These are phyloP conservation scores for Platycheirus albimanus DNA, from an alignment of 2,888 invertebrate genomes.

Conservation along the genomic window DNA sequence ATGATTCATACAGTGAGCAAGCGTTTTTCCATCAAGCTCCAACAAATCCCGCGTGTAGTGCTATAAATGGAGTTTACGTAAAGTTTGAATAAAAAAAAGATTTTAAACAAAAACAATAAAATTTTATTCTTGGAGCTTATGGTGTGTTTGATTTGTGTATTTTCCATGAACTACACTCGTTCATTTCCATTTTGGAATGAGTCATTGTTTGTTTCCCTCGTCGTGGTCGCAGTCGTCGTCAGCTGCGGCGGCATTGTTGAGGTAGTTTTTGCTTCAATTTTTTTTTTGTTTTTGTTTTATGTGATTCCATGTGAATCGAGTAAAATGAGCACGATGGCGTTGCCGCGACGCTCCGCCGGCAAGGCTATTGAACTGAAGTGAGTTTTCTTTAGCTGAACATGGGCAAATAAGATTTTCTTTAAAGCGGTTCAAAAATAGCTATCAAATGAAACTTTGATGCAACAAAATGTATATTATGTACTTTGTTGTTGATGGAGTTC, in stretches of 20 bases:
- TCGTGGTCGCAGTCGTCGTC: too few relatives aligned
- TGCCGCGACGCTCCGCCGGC: slow-evolving; percentile 1
- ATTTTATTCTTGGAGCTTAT: background rate
- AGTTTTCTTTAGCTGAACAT: slow-evolving; percentile 11
- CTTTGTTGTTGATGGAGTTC: too few relatives aligned
- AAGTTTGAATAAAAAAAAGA: slow-evolving; percentile 34
- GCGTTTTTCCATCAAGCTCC: slow-evolving; percentile 25
- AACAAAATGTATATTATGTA: background rate
- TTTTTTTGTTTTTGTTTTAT: slow-evolving; percentile 22
- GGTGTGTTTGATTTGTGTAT: background rate
- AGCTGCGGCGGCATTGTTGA: too few relatives aligned
- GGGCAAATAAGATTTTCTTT: slow-evolving; percentile 7
- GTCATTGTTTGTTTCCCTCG: slow-evolving; percentile 40
- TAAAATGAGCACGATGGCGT: slow-evolving; percentile 14
- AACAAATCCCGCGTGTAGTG: slow-evolving; percentile 2
- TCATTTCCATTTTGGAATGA: slow-evolving; percentile 52
- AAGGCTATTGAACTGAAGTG: slow-evolving; percentile 58
- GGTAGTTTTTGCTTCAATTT: slow-evolving; percentile 59
- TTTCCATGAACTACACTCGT: slow-evolving; percentile 48
- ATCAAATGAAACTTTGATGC: background rate
- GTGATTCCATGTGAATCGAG: slow-evolving; percentile 42
- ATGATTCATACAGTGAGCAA: slow-evolving; percentile 53
- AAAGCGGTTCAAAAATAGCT: slow-evolving; percentile 14
- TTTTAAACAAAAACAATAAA: slow-evolving; percentile 6
- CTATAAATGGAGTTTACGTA: slow-evolving; percentile 59